Evolutionary conservation across 2,888 invertebrate species (phyloP).

Genomic region (Theretra japonica): DNA sequence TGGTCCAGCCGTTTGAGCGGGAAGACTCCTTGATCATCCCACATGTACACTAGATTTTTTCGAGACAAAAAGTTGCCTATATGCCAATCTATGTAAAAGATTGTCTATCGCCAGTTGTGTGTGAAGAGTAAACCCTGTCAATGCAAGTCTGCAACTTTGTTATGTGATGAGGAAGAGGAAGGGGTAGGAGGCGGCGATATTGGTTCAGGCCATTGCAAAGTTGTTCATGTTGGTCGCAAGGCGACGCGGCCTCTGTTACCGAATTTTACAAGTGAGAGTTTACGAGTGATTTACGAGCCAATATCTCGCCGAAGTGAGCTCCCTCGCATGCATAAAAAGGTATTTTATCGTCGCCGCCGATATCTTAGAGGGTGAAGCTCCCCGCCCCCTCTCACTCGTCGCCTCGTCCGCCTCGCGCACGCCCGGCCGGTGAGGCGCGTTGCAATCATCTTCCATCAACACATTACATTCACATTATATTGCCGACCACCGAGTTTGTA

Average conservation of each 20-base stretch:
- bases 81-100: too few species aligned
- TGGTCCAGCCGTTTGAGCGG: too few species aligned
- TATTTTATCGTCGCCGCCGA: constrained; percentile 46
- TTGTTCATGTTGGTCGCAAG: constrained; percentile 23
- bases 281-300: constrained; percentile 54
- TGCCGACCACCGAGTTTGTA: too few species aligned
- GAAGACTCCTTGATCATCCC: too few species aligned
- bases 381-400: constrained; percentile 19
- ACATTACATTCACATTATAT: too few species aligned
- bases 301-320: constrained; percentile 46
- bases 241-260: constrained; percentile 33
- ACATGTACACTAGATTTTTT: too few species aligned
- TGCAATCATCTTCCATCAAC: background rate
- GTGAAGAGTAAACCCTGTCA: background rate
- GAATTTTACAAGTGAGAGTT: constrained; percentile 46
- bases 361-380: background rate
- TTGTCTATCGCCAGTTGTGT: too few species aligned
- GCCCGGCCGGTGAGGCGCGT: background rate
- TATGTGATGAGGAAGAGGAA: too few species aligned
- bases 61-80: too few species aligned
- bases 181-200: background rate
- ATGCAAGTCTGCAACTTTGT: background rate
- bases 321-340: constrained; percentile 54
- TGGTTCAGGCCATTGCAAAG: background rate
- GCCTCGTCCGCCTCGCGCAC: constrained; percentile 5